Conservation (phyloP, 2,113 vertebrate species). For the Peromyscus leucopus region DNA sequence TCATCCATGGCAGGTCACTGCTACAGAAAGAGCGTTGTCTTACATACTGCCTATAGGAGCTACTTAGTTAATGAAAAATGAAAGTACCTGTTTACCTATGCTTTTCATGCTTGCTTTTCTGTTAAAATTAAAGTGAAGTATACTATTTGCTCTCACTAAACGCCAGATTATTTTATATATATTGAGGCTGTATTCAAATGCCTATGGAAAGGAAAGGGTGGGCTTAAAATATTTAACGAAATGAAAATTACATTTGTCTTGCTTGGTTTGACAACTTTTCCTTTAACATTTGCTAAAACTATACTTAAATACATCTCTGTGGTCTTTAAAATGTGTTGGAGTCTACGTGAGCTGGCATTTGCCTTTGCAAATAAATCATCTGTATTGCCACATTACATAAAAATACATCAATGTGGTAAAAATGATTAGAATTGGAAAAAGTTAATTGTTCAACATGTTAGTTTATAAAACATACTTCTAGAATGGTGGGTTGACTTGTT, state of each 20-base stretch:
- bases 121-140: not conserved
- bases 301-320: not conserved
- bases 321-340: constrained; percentile 6
- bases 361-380: not conserved
- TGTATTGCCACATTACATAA: not conserved
- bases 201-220: not conserved
- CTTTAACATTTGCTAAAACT: not conserved
- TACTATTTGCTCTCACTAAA: not conserved
- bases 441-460: constrained; percentile 24
- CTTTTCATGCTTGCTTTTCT: constrained; percentile 54
- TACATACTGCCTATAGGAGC: not conserved
- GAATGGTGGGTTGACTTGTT: not conserved
- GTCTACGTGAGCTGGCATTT: not conserved
- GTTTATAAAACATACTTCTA: not conserved
- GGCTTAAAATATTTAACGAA: constrained; percentile 64
- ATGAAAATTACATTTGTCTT: not conserved
- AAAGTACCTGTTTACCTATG: not conserved
- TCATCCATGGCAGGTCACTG: not conserved
- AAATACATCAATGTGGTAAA: constrained; percentile 32
- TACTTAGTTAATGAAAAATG: not conserved
- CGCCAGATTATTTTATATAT: constrained; percentile 34
- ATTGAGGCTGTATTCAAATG: constrained; percentile 35
- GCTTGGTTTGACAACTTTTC: not conserved
- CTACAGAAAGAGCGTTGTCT: not conserved
- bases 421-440: constrained; percentile 26